phyloP scores from a whole-genome alignment of 2,888 invertebrate genomes.

The Orthonevra nobilis region DNA sequence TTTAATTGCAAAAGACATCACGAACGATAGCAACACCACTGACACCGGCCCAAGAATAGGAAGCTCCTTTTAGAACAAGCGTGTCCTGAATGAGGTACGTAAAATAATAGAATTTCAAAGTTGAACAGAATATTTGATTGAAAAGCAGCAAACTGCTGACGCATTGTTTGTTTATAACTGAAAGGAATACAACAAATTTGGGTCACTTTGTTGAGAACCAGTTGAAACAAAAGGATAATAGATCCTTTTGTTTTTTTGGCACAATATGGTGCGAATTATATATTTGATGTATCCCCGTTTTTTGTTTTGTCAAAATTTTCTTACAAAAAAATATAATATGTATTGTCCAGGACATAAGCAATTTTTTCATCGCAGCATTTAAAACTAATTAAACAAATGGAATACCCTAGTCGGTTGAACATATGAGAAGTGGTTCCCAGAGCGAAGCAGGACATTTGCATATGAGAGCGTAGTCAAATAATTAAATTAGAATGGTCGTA shows the following conservation, averaged over 20 bases:
- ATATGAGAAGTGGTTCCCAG: constrained; percentile 1
- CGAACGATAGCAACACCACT: too few species aligned
- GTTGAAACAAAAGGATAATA: not conserved
- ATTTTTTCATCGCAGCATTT: not conserved
- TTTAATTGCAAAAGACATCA: constrained; percentile 3
- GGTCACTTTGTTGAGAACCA: not conserved
- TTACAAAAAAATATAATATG: too few species aligned
- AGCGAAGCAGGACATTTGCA: not conserved
- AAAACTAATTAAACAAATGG: constrained; percentile 12
- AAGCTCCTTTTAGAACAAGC: constrained; percentile 20
- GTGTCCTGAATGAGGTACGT: not conserved
- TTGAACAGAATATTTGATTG: not conserved
- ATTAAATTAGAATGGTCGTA: constrained; percentile 11
- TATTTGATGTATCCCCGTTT: too few species aligned
- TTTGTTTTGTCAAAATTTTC: too few species aligned
- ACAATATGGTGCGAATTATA: too few species aligned
- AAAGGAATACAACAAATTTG: constrained; percentile 10
- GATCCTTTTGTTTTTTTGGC: constrained; percentile 2
- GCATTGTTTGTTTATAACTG: constrained; percentile 8
- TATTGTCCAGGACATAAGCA: too few species aligned
- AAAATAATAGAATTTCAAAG: constrained; percentile 12
- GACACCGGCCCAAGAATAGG: too few species aligned
- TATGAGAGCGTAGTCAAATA: not conserved
- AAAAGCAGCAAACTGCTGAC: not conserved
- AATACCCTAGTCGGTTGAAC: not conserved